These are phyloP conservation scores for Musca vetustissima DNA, from an alignment of 1,140 invertebrate species.

Conservation along the genomic window DNA sequence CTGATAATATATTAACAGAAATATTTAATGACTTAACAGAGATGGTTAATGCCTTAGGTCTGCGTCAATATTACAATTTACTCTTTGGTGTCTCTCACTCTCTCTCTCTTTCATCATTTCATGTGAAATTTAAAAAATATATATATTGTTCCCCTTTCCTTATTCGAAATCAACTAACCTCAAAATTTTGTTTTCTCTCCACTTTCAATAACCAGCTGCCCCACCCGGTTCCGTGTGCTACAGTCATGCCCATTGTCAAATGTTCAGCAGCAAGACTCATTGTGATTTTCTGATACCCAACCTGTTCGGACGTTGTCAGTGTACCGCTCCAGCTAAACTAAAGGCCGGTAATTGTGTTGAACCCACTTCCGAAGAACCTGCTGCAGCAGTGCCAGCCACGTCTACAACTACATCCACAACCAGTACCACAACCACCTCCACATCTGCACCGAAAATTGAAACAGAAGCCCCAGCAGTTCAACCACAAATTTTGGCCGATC, in stretches of 20 bases:
- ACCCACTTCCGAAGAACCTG: conserved; percentile 27
- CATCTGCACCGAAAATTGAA: conserved; percentile 30
- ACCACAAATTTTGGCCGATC: not conserved
- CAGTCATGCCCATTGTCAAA: conserved; percentile 81
- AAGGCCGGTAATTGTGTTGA: conserved; percentile 65
- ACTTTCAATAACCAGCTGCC: conserved; percentile 77
- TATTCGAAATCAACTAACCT: not conserved
- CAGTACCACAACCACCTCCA: conserved; percentile 43
- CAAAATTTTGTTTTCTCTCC: conserved; percentile 27
- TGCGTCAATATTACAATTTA: not conserved
- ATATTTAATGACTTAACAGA: too few species aligned
- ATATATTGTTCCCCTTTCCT: not conserved
- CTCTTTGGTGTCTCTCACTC: not conserved
- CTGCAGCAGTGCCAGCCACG: conserved; percentile 38
- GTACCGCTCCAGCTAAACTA: conserved; percentile 69
- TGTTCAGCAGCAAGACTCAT: conserved; percentile 78
- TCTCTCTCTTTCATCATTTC: not conserved
- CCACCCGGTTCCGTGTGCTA: conserved; percentile 85
- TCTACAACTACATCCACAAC: conserved; percentile 49
- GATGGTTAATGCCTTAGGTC: too few species aligned
- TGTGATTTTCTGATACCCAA: conserved; percentile 88
- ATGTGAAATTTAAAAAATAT: not conserved
- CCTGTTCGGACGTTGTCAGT: conserved; percentile 84
- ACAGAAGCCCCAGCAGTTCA: conserved; percentile 33
- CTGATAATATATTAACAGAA: too few species aligned